Base-by-base conservation (phyloP, 64 coral and sea anemone genomes). In the Porites lutea region DNA sequence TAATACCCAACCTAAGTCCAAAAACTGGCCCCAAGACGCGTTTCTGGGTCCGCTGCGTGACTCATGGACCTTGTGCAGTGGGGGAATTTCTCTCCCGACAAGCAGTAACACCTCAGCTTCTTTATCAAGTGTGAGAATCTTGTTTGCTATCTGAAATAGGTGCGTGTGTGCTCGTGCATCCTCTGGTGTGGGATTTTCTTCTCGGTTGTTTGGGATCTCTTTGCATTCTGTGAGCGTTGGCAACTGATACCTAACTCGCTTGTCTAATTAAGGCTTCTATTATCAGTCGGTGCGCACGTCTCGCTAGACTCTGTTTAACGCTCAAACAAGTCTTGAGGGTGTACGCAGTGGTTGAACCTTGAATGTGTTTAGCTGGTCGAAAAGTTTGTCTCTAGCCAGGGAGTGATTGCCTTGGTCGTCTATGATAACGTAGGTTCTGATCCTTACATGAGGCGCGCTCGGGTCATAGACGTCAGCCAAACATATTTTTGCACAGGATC, bases 401-500 rank as follows among this genome's bases (percentile, higher is more conserved):
- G 83, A 87, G 21, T 66, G 53, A 45, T 87, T 87, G 10, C 83
- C 72, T 89, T 79, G 83, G 12, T 87, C 67, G 20, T 87, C 65
- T 0, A 71, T 87, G 66, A 87, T 44, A 14, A 71, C 66, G 43
- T 72, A 95, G 2, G 83, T 69, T 47, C 59, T 89, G 13, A 89
- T 52, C 77, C 89, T 94, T 22, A 63, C 63, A 18, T 57, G 47
- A 49, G 93, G 88, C 15, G 78, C 13, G 6, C 37, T 53, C 0
- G 4, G 3, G 18, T 18, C 0, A 22, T 91, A 95, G 14, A 95
- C 12, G 59, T 92, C 16, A 14, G 89, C 94, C 20, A 88, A 49
- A 47, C 89, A 95, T 44, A 95, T 91, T 8, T 92, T 91, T 2
- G 83, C 73, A 45, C 94, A 95, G 3, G 94, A 92, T 48, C 77